Conservation (phyloP, 1,140 invertebrate genomes). For the Musca vetustissima region DNA sequence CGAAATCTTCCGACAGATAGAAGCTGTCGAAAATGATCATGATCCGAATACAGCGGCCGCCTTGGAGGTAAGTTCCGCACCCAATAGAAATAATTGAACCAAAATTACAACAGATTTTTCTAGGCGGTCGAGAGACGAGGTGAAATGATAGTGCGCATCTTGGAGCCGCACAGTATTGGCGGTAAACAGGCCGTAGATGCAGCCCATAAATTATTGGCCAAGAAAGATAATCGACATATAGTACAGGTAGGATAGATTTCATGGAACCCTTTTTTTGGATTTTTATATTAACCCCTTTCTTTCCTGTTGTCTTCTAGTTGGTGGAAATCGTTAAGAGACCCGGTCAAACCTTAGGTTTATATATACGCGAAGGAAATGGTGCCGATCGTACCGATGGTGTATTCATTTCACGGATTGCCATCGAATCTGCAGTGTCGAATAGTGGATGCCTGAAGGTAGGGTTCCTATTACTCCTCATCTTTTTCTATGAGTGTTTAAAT, state of each 20-base stretch:
- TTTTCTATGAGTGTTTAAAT: neutral
- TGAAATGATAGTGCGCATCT: constrained; percentile 91
- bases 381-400: constrained; percentile 91
- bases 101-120: constrained; percentile 33
- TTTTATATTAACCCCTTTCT: neutral
- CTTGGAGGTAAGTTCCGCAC: constrained; percentile 74
- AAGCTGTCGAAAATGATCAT: constrained; percentile 92
- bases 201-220: constrained; percentile 77
- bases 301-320: constrained; percentile 67
- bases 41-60: constrained; percentile 88
- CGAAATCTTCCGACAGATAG: constrained; percentile 94
- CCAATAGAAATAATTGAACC: no score
- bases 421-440: constrained; percentile 95
- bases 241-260: constrained; percentile 63
- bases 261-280: neutral
- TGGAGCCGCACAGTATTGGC: constrained; percentile 83
- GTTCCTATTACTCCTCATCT: neutral
- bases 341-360: constrained; percentile 96
- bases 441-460: constrained; percentile 87
- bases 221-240: constrained; percentile 56
- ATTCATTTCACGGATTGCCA: constrained; percentile 96
- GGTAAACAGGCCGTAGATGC: constrained; percentile 74
- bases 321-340: constrained; percentile 99
- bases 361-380: constrained; percentile 96
- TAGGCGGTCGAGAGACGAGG: constrained; percentile 84